phyloP scores from a whole-genome alignment of 2,888 invertebrate species.

The Nipponacmea schrenckii region DNA sequence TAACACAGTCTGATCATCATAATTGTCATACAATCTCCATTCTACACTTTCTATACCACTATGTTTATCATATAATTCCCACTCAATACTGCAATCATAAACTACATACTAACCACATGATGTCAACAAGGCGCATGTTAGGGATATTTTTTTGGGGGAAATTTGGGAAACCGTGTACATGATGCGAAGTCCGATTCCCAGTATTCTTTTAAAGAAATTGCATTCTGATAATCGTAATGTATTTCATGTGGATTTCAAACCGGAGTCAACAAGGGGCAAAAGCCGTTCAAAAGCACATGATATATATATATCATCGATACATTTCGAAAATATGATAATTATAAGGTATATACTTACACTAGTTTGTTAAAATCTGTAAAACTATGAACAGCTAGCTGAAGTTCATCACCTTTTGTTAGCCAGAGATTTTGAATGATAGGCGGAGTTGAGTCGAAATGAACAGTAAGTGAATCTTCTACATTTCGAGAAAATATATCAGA shows the following conservation, averaged over 20 bases:
- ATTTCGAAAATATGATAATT: not conserved
- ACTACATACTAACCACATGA: not conserved
- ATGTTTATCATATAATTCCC: constrained; percentile 42
- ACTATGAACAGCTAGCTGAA: constrained; percentile 32
- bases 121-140: too few species aligned
- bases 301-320: too few species aligned
- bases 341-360: constrained; percentile 23
- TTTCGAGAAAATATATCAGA: constrained; percentile 28
- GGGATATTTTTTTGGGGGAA: too few species aligned
- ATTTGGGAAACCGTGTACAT: too few species aligned
- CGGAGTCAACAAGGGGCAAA: too few species aligned
- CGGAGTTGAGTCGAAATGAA: constrained; percentile 36
- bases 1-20: constrained; percentile 34
- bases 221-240: too few species aligned
- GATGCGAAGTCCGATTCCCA: too few species aligned
- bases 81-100: constrained; percentile 36
- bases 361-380: constrained; percentile 29
- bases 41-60: constrained; percentile 39
- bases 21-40: constrained; percentile 44
- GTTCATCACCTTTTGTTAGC: constrained; percentile 27
- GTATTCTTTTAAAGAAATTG: too few species aligned
- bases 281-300: too few species aligned
- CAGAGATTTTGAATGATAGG: constrained; percentile 36
- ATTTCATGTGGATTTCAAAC: too few species aligned
- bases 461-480: constrained; percentile 27